Evolutionary conservation across 92 coral and sea anemone genomes (phyloP), one percentile per base, ranked within the genome.

Genomic region (Diadumene lineata): DNA sequence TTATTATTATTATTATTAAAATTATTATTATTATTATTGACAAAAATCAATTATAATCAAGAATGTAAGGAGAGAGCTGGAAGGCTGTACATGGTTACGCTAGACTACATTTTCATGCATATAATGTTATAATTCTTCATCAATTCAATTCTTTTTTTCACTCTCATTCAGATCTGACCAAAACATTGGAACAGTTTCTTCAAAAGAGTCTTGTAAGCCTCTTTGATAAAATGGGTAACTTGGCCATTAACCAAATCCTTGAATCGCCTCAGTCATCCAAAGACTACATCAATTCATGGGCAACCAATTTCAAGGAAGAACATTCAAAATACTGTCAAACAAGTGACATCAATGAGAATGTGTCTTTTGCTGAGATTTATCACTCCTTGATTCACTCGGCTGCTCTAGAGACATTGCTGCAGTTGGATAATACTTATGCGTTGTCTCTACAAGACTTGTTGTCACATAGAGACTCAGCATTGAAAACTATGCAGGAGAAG

Each of bases 361-460:
- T 85, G 10, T 85, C 92, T 0, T 96, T 92, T 76, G 85, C 99
- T 34, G 96, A 92, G 72, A 96, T 92, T 88, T 96, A 96, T 69
- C 94, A 96, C 66, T 86, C 96, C 9, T 64, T 96, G 74, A 92
- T 92, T 31, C 97, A 92, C 66, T 92, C 99, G 25, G 78, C 99
- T 43, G 97, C 99, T 17, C 82, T 96, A 60, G 99, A 96, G 73
- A 96, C 99, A 30, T 81, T 96, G 1, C 63, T 96, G 28, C 99
- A 96, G 69, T 75, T 96, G 64, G 99, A 96, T 60, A 96, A 86
- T 57, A 86, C 97, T 32, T 96, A 96, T 82, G 99, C 99, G 27
- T 66, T 96, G 75, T 97, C 97, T 17, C 82, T 96, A 60, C 94
- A 96, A 73, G 99, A 88, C 79, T 53, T 87, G 71, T 69, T 89